Conservation (phyloP, 1,140 invertebrate species). For the Eufriesea mexicana region DNA sequence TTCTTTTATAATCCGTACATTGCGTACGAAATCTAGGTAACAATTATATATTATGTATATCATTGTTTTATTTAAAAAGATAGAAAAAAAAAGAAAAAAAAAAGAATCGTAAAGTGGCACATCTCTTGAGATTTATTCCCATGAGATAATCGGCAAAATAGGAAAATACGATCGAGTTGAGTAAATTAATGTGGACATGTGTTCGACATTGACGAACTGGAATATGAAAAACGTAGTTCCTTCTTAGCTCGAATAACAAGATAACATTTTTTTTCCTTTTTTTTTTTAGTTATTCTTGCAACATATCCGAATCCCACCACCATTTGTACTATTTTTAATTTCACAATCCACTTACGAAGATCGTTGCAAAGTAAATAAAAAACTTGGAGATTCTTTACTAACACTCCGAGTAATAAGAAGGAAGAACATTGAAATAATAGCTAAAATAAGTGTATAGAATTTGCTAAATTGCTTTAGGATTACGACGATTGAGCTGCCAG, state of each 20-base stretch:
- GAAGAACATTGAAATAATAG: conserved; percentile 31
- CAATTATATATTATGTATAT: conserved; percentile 53
- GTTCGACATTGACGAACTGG: conserved; percentile 27
- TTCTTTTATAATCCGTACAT: conserved; percentile 23
- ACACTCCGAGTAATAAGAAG: conserved; percentile 29
- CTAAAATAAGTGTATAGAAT: conserved; percentile 41
- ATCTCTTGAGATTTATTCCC: conserved; percentile 15
- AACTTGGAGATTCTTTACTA: conserved; percentile 32
- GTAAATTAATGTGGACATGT: conserved; percentile 19
- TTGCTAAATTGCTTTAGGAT: conserved; percentile 51
- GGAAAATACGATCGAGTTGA: conserved; percentile 29
- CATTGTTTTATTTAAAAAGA: conserved; percentile 2
- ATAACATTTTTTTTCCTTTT: neutral
- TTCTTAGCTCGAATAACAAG: conserved; percentile 18
- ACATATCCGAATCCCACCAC: conserved; percentile 53
- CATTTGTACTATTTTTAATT: conserved; percentile 52
- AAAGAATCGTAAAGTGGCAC: conserved; percentile 39
- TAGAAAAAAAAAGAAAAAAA: conserved; percentile 19
- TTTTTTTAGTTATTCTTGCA: neutral
- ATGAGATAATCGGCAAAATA: conserved; percentile 37
- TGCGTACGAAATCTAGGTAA: conserved; percentile 27
- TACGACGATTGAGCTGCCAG: conserved; percentile 68
- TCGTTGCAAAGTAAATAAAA: conserved; percentile 20
- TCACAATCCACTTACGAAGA: neutral
- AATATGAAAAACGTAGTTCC: conserved; percentile 22